Evolutionary conservation across 2,113 vertebrate genomes (phyloP).

Genomic region (Ursus arctos): DNA sequence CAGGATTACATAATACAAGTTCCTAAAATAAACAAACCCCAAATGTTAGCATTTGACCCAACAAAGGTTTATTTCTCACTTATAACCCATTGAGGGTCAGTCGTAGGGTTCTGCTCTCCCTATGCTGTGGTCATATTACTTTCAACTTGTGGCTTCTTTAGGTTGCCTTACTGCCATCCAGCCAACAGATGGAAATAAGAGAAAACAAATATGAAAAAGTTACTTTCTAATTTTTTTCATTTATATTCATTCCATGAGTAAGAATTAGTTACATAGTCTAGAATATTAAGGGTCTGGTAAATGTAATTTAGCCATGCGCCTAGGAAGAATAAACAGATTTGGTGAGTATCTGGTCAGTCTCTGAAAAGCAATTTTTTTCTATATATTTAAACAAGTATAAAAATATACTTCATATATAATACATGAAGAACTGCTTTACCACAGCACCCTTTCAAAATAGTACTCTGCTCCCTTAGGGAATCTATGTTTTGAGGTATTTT

Average conservation of each 20-base stretch:
- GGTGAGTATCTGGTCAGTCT: background rate
- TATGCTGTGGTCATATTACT: background rate
- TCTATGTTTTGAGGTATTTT: constrained; percentile 69
- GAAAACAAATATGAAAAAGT: constrained; percentile 9
- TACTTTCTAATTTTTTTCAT: background rate
- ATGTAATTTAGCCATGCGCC: constrained; percentile 35
- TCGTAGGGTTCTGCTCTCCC: background rate
- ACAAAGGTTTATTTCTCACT: constrained; percentile 7
- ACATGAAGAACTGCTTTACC: constrained; percentile 38
- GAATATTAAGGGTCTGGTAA: background rate
- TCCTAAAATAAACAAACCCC: background rate
- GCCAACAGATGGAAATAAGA: background rate
- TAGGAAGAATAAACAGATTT: constrained; percentile 47
- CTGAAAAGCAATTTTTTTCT: constrained; percentile 39
- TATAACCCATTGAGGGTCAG: background rate
- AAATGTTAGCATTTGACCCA: background rate
- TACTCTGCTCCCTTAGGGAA: constrained; percentile 57
- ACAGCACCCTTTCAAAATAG: constrained; percentile 70
- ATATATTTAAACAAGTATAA: constrained; percentile 79
- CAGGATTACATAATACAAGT: background rate
- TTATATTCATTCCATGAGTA: background rate
- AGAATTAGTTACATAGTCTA: background rate
- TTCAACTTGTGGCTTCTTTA: background rate
- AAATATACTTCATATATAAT: constrained; percentile 53
- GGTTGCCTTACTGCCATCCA: background rate